Evolutionary conservation across 2,113 vertebrate genomes (phyloP), one percentile per base, ranked within the genome.

Genomic region (Lucifuga dentata): DNA sequence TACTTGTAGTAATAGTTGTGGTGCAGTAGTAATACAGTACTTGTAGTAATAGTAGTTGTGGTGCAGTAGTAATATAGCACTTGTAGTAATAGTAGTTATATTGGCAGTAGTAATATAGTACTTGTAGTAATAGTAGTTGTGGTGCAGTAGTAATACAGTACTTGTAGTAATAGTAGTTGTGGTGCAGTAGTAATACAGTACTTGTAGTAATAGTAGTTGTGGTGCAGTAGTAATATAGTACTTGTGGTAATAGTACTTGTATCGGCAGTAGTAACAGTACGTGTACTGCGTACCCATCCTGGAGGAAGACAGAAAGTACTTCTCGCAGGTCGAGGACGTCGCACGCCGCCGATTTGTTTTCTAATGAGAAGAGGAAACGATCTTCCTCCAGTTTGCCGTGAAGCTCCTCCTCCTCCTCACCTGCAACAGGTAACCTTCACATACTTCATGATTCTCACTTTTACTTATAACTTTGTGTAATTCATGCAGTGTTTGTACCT

Each of bases 371-470:
- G 8, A 94, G 80, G 20, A 94, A 93, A 10, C 89, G 89, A 73
- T 94, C 93, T 0, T 93, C 91, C 26, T 94, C 92, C 74, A 94
- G 76, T 81, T 93, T 93, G 0, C 92, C 92, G 2, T 93, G 92
- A 20, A 94, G 91, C 75, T 92, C 90, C 75, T 93, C 92, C 40
- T 92, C 91, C 17, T 89, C 75, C 8, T 86, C 82, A 62, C 23
- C 88, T 76, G 67, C 5, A 45, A 40, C 8, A 66, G 32, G 59
- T 38, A 59, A 67, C 45, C 55, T 56, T 45, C 59, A 67, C 21
- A 60, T 13, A 74, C 15, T 16, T n/a, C n/a, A n/a, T n/a, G n/a
- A n/a, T n/a, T n/a, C n/a, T n/a, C n/a, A n/a, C n/a, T n/a, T n/a
- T n/a, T n/a, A n/a, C n/a, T n/a, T n/a, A n/a, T n/a, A n/a, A n/a